These are phyloP conservation scores for Philereme vetulata DNA, from an alignment of 2,888 invertebrate species.

Conservation along the genomic window DNA sequence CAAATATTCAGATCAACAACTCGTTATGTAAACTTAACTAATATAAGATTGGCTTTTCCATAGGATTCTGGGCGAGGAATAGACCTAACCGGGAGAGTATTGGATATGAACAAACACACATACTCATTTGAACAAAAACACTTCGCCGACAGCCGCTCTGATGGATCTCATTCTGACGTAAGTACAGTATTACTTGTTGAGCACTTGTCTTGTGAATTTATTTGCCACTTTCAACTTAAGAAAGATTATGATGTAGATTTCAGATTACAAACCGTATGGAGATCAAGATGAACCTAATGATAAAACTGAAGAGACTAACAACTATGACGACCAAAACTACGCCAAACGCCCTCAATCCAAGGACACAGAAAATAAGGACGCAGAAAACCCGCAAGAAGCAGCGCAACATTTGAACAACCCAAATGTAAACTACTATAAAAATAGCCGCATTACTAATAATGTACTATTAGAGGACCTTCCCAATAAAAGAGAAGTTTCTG, in stretches of 20 bases:
- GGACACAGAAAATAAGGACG: constrained; percentile 44
- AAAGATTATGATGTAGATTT: constrained; percentile 41
- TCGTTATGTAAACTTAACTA: too few species aligned
- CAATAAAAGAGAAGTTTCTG: constrained; percentile 46
- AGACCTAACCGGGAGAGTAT: constrained; percentile 36
- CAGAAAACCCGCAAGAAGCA: constrained; percentile 42
- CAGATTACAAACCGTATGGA: constrained; percentile 45
- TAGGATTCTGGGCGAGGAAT: constrained; percentile 44
- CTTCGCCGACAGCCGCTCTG: constrained; percentile 34
- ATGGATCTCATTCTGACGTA: constrained; percentile 38
- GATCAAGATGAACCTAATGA: constrained; percentile 45
- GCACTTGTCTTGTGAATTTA: neutral
- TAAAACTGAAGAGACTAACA: constrained; percentile 32
- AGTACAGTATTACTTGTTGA: constrained; percentile 1
- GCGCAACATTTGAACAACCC: constrained; percentile 44
- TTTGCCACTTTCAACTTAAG: neutral
- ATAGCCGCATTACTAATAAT: constrained; percentile 40
- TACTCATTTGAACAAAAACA: constrained; percentile 44
- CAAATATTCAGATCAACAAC: too few species aligned
- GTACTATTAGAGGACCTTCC: constrained; percentile 38
- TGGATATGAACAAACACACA: constrained; percentile 38
- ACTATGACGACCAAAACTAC: constrained; percentile 32
- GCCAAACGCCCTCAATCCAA: constrained; percentile 35
- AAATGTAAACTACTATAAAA: constrained; percentile 36
- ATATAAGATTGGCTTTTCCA: neutral